phyloP scores from a whole-genome alignment of 2,113 vertebrate genomes.

The Gallinago paraguaiae region DNA sequence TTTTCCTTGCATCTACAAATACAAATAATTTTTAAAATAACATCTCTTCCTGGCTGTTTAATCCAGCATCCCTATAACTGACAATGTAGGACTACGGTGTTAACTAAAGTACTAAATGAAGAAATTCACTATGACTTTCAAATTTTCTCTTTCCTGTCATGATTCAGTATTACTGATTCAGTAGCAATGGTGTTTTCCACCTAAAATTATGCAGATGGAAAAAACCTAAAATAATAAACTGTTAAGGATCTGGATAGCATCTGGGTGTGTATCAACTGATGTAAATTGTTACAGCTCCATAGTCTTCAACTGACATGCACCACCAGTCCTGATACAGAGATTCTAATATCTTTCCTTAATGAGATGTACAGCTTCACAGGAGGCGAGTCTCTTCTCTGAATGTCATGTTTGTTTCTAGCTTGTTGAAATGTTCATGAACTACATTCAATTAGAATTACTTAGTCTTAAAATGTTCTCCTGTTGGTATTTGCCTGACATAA shows the following conservation, averaged over 20 bases:
- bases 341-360: not conserved
- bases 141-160: not conserved
- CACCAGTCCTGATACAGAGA: not conserved
- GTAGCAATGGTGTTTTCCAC: not conserved
- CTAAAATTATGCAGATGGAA: not conserved
- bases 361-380: not conserved
- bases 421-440: not conserved
- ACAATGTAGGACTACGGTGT: not conserved
- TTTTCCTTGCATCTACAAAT: not conserved
- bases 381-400: not conserved
- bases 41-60: not conserved
- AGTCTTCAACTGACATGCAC: not conserved
- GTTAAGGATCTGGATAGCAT: not conserved
- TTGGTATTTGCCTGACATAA: not conserved
- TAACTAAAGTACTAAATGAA: not conserved
- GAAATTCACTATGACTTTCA: not conserved
- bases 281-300: not conserved
- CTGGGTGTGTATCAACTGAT: not conserved
- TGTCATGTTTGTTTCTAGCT: not conserved
- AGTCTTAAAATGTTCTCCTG: not conserved
- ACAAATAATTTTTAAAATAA: not conserved
- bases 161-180: not conserved
- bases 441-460: not conserved
- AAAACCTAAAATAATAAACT: not conserved
- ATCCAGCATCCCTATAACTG: not conserved